A percentile compares a stretch with the other conserved stretches of the same genome.
These are phyloP conservation scores for Germaria angustata DNA, from an alignment of 2,888 invertebrate genomes.

Conservation along the genomic window DNA sequence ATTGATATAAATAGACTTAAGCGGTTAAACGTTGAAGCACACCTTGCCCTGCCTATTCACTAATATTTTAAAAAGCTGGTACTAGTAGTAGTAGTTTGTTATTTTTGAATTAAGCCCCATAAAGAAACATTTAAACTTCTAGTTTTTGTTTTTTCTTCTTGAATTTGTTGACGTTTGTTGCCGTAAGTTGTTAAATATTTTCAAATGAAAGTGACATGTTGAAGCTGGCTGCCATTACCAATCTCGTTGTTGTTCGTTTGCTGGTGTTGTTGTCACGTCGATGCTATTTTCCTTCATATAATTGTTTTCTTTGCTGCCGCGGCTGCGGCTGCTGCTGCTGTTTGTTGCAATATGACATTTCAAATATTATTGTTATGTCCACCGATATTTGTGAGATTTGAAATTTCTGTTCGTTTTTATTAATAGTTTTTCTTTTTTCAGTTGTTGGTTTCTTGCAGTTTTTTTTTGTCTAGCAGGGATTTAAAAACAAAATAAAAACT, in stretches of 20 bases:
- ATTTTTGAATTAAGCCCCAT: conserved; percentile 48
- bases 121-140: conserved; percentile 52
- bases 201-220: conserved; percentile 65
- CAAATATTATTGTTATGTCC: conserved; percentile 47
- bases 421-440: conserved; percentile 1
- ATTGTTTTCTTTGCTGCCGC: neutral
- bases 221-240: conserved; percentile 59
- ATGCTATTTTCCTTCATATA: conserved; percentile 10
- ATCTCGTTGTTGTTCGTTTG: conserved; percentile 31
- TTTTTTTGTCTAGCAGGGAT: conserved; percentile 42
- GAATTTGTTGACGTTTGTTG: neutral
- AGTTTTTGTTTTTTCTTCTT: conserved; percentile 41
- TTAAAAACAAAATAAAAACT: conserved; percentile 52
- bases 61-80: neutral
- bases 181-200: neutral
- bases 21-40: neutral
- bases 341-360: conserved; percentile 37
- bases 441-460: neutral
- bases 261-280: conserved; percentile 36
- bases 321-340: neutral
- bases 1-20: too few species aligned
- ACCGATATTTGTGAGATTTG: conserved; percentile 55
- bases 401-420: conserved; percentile 46
- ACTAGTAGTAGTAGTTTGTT: conserved; percentile 25
- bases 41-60: neutral